Base-by-base conservation (phyloP, 2,113 vertebrate genomes). In the Callipepla californica region DNA sequence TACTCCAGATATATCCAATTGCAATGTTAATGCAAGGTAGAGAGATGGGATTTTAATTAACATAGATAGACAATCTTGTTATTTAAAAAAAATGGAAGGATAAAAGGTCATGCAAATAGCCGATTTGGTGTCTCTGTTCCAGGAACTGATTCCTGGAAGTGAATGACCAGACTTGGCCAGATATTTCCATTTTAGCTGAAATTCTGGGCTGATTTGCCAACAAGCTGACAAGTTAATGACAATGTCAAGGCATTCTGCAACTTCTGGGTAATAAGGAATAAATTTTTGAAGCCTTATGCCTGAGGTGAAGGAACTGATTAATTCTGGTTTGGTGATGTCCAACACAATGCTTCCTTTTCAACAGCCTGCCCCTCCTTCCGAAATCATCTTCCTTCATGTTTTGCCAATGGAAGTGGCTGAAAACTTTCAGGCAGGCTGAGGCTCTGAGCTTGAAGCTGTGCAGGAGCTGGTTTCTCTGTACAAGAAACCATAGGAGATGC, bases 81-180 rank as follows among this genome's bases (percentile, higher is more conserved):
- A 36, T 74, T 93, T 77, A 7, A 85, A 91, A 91, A 94, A 85
- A 80, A 57, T 30, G 55, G 55, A 44, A 77, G 47, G 57, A 87
- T 59, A 51, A 85, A 92, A 77, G 48, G 61, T 63, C 38, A 15
- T 21, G 59, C 57, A 87, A 91, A 70, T 51, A 50, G 83, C 48
- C 73, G 22, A 16, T 95, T 36, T 66, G 34, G 63, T 68, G 42
- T 20, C 34, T 68, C 42, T 53, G 2, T 44, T 85, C 40, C 48
- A 74, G 44, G 45, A 65, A 20, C 10, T 20, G 23, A 42, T 70
- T 36, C 51, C 30, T 61, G 55, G 26, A 61, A 67, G 48, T 4
- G 67, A 82, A 40, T 10, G 59, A 34, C 19, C 16, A 13, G 20
- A 67, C 17, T 3, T 83, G 57, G 44, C n/a, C 81, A 51, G 30